Evolutionary conservation across 2,113 vertebrate species (phyloP).

Genomic region (Malaclemys terrapin): DNA sequence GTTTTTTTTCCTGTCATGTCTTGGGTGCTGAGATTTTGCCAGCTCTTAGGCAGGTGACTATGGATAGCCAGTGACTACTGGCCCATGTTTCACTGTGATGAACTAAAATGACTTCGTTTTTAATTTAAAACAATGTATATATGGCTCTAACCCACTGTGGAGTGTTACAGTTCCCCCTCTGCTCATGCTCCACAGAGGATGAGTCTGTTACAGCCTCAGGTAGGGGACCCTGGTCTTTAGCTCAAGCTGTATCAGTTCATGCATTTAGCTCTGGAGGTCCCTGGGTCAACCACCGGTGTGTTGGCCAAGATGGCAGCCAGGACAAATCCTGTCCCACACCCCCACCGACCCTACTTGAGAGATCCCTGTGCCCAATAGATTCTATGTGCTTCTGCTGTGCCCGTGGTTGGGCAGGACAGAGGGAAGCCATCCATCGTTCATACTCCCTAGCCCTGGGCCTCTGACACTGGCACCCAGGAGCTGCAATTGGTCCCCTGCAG

Average conservation of each 20-base stretch:
- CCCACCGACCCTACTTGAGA: not conserved
- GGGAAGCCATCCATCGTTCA: not conserved
- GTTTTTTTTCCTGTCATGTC: not conserved
- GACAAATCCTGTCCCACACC: not conserved
- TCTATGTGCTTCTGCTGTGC: accelerated
- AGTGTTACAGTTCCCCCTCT: not conserved
- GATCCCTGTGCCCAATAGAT: not conserved
- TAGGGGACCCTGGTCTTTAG: not conserved
- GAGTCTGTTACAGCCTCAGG: not conserved
- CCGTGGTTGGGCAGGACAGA: accelerated
- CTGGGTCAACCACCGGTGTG: not conserved
- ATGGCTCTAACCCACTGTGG: not conserved
- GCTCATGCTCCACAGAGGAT: not conserved
- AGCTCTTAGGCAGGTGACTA: not conserved
- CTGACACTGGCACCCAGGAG: accelerated
- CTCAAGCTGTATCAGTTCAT: not conserved
- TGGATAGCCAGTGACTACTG: not conserved
- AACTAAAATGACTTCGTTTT: not conserved
- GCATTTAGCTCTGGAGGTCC: not conserved
- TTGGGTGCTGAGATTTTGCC: not conserved
- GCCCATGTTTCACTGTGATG: not conserved
- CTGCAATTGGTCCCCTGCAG: not conserved
- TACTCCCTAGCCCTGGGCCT: not conserved
- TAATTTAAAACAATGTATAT: not conserved
- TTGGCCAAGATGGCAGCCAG: not conserved